These are phyloP conservation scores for Elachura formosa DNA, from an alignment of 2,113 vertebrate species.

Conservation along the genomic window DNA sequence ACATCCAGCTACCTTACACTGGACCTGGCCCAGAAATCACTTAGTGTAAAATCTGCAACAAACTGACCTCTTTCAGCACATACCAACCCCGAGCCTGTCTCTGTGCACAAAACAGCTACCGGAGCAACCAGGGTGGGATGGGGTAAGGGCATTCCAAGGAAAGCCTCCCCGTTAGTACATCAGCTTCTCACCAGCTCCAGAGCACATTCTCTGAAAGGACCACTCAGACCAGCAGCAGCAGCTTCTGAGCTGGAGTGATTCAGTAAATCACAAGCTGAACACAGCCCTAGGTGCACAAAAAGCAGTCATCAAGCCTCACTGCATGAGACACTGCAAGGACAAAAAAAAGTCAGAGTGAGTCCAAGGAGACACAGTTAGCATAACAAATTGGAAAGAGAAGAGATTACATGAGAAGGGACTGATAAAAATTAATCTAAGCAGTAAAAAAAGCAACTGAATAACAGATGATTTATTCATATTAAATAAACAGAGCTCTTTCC, in stretches of 20 bases:
- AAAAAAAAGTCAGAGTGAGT: not conserved
- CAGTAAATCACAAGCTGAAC: not conserved
- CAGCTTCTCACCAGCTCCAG: not conserved
- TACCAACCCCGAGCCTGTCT: accelerated
- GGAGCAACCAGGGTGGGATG: not conserved
- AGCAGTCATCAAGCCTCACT: not conserved
- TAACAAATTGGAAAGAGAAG: not conserved
- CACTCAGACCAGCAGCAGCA: not conserved
- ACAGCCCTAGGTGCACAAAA: not conserved
- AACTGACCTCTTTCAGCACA: not conserved
- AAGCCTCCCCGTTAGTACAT: not conserved
- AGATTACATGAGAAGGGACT: not conserved
- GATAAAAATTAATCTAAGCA: not conserved
- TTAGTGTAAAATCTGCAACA: not conserved
- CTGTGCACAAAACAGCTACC: not conserved
- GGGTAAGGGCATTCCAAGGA: not conserved
- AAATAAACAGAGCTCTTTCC: not conserved
- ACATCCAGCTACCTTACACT: not conserved
- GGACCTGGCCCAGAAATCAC: accelerated
- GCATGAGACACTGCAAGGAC: not conserved
- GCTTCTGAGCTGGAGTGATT: not conserved
- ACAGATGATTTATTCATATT: not conserved
- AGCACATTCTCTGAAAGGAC: not conserved
- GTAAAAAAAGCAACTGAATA: not conserved
- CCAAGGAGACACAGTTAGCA: not conserved